These are phyloP conservation scores for Lepidotrigona ventralis DNA, from an alignment of 1,140 invertebrate species.

Conservation along the genomic window DNA sequence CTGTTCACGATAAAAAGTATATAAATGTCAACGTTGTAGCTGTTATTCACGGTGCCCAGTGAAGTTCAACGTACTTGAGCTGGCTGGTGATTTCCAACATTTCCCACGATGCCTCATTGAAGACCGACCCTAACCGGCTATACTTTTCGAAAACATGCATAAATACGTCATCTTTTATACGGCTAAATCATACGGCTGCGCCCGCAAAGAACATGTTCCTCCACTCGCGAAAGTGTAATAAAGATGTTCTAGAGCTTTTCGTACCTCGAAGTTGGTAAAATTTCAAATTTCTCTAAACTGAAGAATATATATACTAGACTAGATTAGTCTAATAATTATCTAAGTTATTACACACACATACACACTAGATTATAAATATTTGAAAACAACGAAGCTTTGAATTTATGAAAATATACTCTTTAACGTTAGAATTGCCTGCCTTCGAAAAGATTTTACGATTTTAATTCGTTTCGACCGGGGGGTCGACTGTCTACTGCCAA, in stretches of 20 bases:
- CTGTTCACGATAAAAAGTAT: constrained; percentile 48
- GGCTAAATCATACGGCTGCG: background rate
- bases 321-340: too few species aligned
- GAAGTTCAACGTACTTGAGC: constrained; percentile 52
- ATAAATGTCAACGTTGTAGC: constrained; percentile 53
- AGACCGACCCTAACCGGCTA: background rate
- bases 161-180: background rate
- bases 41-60: constrained; percentile 8
- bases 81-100: constrained; percentile 30
- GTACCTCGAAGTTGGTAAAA: too few species aligned
- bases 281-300: background rate
- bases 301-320: too few species aligned
- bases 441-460: background rate
- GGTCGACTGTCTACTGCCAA: too few species aligned
- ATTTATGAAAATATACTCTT: background rate
- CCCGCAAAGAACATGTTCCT: background rate
- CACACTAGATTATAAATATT: background rate
- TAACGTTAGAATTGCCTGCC: background rate
- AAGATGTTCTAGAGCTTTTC: background rate
- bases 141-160: background rate
- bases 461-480: too few species aligned
- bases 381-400: background rate
- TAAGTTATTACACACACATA: too few species aligned
- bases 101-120: constrained; percentile 36
- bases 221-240: background rate